Conservation (phyloP, 2,888 invertebrate species). For the Stenodera caucasica region DNA sequence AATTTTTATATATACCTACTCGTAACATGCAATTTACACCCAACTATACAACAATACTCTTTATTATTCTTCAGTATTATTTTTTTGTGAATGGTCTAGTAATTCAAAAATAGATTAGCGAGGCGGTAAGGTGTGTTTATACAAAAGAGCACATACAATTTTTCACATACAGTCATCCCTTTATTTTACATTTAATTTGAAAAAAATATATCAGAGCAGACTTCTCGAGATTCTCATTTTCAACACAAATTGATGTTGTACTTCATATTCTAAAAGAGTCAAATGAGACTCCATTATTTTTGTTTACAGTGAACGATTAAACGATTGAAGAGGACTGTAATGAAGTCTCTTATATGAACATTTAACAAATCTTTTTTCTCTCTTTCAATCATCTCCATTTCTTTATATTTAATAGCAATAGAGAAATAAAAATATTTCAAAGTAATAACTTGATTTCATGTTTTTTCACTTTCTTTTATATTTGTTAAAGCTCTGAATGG, state of each 20-base stretch:
- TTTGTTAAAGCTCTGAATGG: conserved; percentile 22
- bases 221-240: not conserved
- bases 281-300: not conserved
- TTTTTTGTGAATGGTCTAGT: not conserved
- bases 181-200: not conserved
- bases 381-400: not conserved
- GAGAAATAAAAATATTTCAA: not conserved
- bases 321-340: too few species aligned
- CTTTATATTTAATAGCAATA: not conserved
- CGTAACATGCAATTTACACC: conserved; percentile 3
- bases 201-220: not conserved
- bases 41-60: not conserved
- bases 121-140: too few species aligned
- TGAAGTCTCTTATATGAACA: too few species aligned
- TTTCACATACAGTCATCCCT: not conserved
- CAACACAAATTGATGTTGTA: not conserved
- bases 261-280: not conserved
- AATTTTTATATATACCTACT: conserved; percentile 8
- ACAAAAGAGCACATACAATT: too few species aligned
- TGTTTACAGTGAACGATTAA: not conserved
- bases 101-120: not conserved
- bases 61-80: not conserved
- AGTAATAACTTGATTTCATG: not conserved
- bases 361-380: too few species aligned
- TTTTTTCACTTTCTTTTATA: not conserved